Evolutionary conservation across 2,113 vertebrate genomes (phyloP), one percentile per base, ranked within the genome.

Genomic region (Neofelis nebulosa): DNA sequence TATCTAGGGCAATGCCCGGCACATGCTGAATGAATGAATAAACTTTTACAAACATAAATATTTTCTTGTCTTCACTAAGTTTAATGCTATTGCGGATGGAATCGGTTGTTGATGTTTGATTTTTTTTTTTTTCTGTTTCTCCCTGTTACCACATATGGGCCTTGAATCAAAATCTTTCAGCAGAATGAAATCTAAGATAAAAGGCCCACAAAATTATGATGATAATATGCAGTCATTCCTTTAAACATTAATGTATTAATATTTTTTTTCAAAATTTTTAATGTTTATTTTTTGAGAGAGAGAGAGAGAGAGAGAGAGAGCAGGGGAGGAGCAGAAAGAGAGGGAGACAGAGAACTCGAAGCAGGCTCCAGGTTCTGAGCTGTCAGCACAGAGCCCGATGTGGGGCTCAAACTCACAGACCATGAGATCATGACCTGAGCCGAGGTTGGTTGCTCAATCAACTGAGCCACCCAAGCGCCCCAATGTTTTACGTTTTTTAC

Each of bases 11-110:
- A 94, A 95, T 76, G 12, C 41, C 83, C 85, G 71, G 80, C 69
- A 88, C 89, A 94, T 84, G 74, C n/a, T 94, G 81, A 97, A 96
- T 93, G 66, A 97, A 89, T 78, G 50, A 95, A 95, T 81, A 94
- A 87, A 85, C 33, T 71, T 94, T 84, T 95, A 33, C 25, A 91
- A 85, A 45, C 33, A 84, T 65, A 90, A 93, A 82, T 90, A 25
- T 95, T 95, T 95, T 85, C 87, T 95, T 94, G 71, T 91, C 36
- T 91, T 97, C 29, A 48, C 36, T 80, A 73, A 92, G 36, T 94
- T 95, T 94, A 90, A 84, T 94, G 68, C 57, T 86, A 57, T 82
- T 92, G 87, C 80, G 48, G 38, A 38, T 90, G 66, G 83, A 84
- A 81, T 57, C 29, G 29, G 27, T 97, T 93, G 29, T 73, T 96